A percentile compares a stretch with the other conserved stretches of the same genome.
Conservation (phyloP, 2,888 invertebrate species). For the Hedychridium roseum region DNA sequence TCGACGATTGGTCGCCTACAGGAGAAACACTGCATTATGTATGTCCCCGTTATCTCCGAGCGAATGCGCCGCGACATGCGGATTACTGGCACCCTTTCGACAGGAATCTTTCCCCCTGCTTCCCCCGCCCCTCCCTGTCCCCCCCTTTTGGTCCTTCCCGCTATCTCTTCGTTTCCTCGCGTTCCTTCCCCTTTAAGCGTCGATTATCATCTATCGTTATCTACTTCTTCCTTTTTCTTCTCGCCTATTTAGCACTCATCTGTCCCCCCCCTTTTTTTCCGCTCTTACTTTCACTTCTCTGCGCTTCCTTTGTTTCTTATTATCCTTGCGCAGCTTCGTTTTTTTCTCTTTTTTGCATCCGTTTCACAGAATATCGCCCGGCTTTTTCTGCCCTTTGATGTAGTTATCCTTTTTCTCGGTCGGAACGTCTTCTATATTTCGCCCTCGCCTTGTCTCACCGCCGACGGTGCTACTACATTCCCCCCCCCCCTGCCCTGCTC, state of each 20-base stretch:
- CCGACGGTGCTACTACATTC: too few relatives aligned
- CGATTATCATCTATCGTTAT: conserved; percentile 6
- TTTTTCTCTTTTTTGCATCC: too few relatives aligned
- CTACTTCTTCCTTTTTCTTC: conserved; percentile 5
- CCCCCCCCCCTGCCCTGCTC: too few relatives aligned
- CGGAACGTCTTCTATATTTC: too few relatives aligned
- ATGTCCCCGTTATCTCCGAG: conserved; percentile 48
- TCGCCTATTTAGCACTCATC: conserved; percentile 3
- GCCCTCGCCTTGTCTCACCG: too few relatives aligned
- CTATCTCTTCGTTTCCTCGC: conserved; percentile 13
- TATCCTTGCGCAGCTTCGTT: too few relatives aligned
- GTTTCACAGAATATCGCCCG: too few relatives aligned
- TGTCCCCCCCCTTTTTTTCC: conserved; percentile 5
- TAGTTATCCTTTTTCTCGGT: too few relatives aligned
- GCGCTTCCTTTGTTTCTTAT: too few relatives aligned
- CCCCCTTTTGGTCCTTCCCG: conserved; percentile 6
- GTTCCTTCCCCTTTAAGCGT: conserved; percentile 10
- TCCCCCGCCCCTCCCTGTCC: too few relatives aligned
- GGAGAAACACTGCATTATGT: conserved; percentile 54
- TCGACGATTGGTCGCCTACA: conserved; percentile 44
- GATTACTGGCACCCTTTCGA: conserved; percentile 38
- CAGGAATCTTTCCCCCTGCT: too few relatives aligned
- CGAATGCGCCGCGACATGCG: conserved; percentile 46
- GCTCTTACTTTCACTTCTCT: background rate
- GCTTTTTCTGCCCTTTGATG: too few relatives aligned